These are phyloP conservation scores for Lymantria monacha DNA, from an alignment of 2,888 invertebrate species.

Conservation along the genomic window DNA sequence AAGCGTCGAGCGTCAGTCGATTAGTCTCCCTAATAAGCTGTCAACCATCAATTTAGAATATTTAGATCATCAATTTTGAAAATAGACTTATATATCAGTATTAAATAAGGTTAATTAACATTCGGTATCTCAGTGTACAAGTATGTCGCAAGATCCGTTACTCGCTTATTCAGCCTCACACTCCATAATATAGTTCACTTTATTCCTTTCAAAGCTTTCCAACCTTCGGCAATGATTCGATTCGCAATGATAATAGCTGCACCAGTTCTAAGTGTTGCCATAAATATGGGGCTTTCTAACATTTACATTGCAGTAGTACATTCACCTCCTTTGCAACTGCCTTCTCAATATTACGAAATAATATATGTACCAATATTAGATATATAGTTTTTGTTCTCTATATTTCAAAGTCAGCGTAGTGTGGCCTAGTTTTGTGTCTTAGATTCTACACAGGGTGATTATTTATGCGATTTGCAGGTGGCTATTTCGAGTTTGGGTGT, in stretches of 20 bases:
- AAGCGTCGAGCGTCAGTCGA: too few relatives aligned
- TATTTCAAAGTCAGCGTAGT: too few relatives aligned
- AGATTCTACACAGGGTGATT: too few relatives aligned
- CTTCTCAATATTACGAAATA: constrained; percentile 12
- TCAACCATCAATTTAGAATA: too few relatives aligned
- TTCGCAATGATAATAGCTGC: constrained; percentile 32
- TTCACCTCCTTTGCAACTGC: constrained; percentile 4
- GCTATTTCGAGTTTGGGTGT: too few relatives aligned
- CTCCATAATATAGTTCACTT: constrained; percentile 3
- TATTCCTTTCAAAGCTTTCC: constrained; percentile 17
- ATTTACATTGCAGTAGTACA: constrained; percentile 29
- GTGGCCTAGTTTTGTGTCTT: too few relatives aligned
- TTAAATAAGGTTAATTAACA: constrained; percentile 1
- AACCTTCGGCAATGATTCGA: constrained; percentile 22
- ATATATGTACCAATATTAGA: too few relatives aligned
- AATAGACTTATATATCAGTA: neutral
- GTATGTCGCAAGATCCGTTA: neutral
- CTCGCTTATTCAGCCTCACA: neutral
- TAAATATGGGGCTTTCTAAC: constrained; percentile 36
- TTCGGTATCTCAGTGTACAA: neutral
- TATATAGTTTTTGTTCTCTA: too few relatives aligned
- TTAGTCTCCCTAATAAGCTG: too few relatives aligned
- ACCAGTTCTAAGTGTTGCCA: constrained; percentile 31
- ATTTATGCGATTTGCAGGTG: too few relatives aligned
- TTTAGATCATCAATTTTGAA: neutral